A percentile compares a stretch with the other conserved stretches of the same genome.
Conservation (phyloP, 2,797 vertebrate species). For the Crax fasciolata region DNA sequence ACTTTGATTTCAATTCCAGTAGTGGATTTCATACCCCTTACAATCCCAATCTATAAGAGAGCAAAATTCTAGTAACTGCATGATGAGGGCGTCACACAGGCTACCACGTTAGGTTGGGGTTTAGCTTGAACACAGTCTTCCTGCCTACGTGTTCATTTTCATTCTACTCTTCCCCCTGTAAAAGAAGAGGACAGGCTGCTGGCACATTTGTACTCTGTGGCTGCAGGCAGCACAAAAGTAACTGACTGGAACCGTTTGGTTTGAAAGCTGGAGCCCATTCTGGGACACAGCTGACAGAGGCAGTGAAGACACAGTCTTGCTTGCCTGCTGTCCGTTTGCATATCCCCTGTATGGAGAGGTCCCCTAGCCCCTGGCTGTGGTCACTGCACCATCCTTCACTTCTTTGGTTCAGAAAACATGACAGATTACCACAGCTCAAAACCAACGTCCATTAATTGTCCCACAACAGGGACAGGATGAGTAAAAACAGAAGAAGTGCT, state of each 20-base stretch:
- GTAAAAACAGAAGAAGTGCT: neutral
- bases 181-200: neutral
- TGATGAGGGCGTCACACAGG: neutral
- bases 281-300: neutral
- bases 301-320: neutral
- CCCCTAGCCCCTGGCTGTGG: fast-evolving
- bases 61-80: neutral
- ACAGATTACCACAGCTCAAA: neutral
- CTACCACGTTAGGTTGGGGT: neutral
- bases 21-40: neutral
- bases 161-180: neutral
- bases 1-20: neutral
- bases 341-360: neutral
- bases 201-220: neutral
- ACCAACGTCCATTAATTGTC: neutral
- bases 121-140: neutral
- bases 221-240: neutral
- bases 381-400: neutral
- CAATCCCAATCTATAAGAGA: neutral
- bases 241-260: neutral
- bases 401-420: neutral
- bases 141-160: neutral
- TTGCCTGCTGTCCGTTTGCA: neutral
- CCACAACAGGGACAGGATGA: neutral
- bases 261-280: neutral